phyloP scores from a whole-genome alignment of 2,113 vertebrate species.

The Mohoua ochrocephala region DNA sequence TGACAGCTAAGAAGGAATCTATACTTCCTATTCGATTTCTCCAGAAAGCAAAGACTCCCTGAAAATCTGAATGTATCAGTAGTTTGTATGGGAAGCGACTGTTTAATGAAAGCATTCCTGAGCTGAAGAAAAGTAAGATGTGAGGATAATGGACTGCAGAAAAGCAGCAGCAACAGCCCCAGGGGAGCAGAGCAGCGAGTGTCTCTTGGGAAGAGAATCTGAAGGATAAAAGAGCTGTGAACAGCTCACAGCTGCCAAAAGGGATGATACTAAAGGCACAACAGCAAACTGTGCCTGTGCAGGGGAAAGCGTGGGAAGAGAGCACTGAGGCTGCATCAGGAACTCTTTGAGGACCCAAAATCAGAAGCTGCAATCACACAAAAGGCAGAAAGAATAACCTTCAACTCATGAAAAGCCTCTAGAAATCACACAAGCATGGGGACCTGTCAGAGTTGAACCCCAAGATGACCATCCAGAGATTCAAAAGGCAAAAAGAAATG shows the following conservation, averaged over 20 bases:
- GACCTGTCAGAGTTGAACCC: not conserved
- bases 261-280: conserved; percentile 33
- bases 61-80: not conserved
- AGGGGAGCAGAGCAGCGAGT: not conserved
- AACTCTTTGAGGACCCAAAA: conserved; percentile 23
- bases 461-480: not conserved
- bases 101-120: not conserved
- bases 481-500: not conserved
- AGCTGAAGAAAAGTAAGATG: conserved; percentile 8
- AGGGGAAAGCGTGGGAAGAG: conserved; percentile 21
- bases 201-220: conserved; percentile 44
- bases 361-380: not conserved
- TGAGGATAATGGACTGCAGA: conserved; percentile 37
- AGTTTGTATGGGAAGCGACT: not conserved
- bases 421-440: not conserved
- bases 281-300: conserved; percentile 26
- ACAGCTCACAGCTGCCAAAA: conserved; percentile 4
- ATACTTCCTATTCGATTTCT: not conserved
- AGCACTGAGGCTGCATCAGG: not conserved
- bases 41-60: not conserved
- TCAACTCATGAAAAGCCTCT: not conserved
- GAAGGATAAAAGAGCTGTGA: conserved; percentile 30
- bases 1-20: not conserved
- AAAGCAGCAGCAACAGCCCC: not conserved
- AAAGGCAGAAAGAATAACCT: not conserved